Evolutionary conservation across 1,140 invertebrate species (phyloP).

Genomic region (Hylyphantes graminicola): DNA sequence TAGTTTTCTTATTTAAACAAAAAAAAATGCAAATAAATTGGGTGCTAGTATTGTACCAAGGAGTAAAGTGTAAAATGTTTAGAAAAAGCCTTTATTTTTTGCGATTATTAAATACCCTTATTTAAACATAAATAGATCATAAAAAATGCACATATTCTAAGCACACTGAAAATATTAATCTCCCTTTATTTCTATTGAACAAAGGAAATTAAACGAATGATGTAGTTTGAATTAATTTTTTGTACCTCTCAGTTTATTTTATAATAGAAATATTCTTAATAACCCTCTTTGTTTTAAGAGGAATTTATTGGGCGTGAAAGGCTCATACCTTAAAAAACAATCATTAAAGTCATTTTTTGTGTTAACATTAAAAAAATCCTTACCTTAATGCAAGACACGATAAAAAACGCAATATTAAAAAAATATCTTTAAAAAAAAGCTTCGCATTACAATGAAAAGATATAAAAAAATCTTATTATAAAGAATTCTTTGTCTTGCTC

Average conservation of each 20-base stretch:
- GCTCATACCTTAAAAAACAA: constrained; percentile 33
- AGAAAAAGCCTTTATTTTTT: too few species aligned
- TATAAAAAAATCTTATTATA: neutral
- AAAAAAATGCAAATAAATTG: too few species aligned
- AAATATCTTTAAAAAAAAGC: constrained; percentile 44
- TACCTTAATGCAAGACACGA: constrained; percentile 21
- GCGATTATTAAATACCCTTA: too few species aligned
- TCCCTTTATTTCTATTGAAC: neutral
- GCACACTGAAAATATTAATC: neutral
- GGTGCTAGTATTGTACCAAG: too few species aligned
- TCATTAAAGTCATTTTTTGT: constrained; percentile 43
- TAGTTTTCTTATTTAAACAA: too few species aligned
- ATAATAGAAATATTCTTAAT: constrained; percentile 53
- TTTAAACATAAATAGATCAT: too few species aligned
- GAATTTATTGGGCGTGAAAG: constrained; percentile 46
- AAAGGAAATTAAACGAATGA: constrained; percentile 1
- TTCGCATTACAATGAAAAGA: constrained; percentile 35
- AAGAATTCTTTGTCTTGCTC: constrained; percentile 53
- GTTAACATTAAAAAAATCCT: neutral
- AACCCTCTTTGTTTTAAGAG: constrained; percentile 43
- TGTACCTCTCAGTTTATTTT: neutral
- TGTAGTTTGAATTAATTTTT: neutral
- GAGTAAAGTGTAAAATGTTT: too few species aligned
- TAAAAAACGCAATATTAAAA: constrained; percentile 23
- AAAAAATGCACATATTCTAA: too few species aligned